Base-by-base conservation (phyloP, 2,888 invertebrate species). In the Lasius platythorax region DNA sequence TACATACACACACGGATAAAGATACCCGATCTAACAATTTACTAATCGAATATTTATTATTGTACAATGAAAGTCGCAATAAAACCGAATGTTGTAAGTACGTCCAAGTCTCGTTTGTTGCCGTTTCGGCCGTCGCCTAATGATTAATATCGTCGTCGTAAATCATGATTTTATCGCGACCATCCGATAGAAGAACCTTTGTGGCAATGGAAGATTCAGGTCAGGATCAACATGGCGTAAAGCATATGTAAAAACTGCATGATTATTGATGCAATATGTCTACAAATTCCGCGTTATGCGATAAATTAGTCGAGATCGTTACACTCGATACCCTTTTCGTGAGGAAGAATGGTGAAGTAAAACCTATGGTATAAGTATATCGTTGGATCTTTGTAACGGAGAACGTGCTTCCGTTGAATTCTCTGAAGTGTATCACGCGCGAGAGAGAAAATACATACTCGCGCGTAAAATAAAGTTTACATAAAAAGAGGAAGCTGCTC, bases 31-130 rank as follows among this genome's bases (percentile, higher is more conserved):
- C 90, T 93, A 92, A 93, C 93, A 89, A 91, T 91, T 90, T 93
- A 94, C 92, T 93, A 94, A 94, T 94, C 90, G 87, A 89, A 89
- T 93, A 93, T 93, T 93, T 93, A 94, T 93, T 93, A 93, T 93
- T 94, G 94, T 94, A 94, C 91, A 92, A 94, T 93, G 92, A 90
- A 93, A 93, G 90, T 89, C 89, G 91, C 89, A 94, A 94, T 93
- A 93, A 94, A 94, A 93, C 91, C 87, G 87, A 91, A 91, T 93
- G 91, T 92, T 92, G 90, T 87, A 90, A 92, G 83, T 91, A 92
- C 92, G 89, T 90, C 86, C 87, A 92, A 91, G 89, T 83, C 91
- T 91, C 84, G 86, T 91, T 91, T 91, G 90, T 91, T 90, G 85
- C 73, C 76, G 88, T 90, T 82, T 83, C 82, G 82, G 84, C 79